Percentiles rank a stretch among this genome's conserved stretches.
Evolutionary conservation across 2,888 invertebrate genomes (phyloP).

Genomic region (Diarsia dahlii): DNA sequence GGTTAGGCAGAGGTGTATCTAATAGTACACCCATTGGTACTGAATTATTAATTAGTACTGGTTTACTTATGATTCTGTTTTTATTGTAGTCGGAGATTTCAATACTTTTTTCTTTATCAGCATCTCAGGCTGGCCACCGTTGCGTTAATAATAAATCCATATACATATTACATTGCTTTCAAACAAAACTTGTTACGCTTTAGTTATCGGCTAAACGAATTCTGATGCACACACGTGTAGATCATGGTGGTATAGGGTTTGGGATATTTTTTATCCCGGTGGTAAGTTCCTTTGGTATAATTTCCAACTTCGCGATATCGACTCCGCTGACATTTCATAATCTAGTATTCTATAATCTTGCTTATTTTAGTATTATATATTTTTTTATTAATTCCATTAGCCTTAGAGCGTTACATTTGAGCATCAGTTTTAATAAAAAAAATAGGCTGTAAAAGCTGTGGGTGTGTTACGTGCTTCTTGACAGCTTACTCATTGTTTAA

Average conservation of each 20-base stretch:
- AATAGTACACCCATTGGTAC: no score
- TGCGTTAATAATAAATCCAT: not conserved
- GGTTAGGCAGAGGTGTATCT: no score
- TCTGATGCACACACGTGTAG: not conserved
- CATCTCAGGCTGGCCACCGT: not conserved
- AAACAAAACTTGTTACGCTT: not conserved
- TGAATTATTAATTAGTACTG: no score
- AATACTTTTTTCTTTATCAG: not conserved
- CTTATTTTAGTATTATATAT: slow-evolving; percentile 8
- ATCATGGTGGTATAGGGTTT: not conserved
- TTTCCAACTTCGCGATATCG: not conserved
- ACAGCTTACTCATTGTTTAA: slow-evolving; percentile 15
- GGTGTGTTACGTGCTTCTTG: slow-evolving; percentile 25
- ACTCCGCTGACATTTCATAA: not conserved
- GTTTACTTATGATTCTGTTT: no score
- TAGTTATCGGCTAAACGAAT: not conserved
- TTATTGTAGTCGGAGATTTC: no score
- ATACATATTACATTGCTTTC: not conserved
- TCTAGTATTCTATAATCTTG: slow-evolving; percentile 14
- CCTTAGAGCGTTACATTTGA: not conserved
- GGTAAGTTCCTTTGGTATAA: not conserved
- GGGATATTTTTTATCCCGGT: not conserved
- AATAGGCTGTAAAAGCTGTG: slow-evolving; percentile 4
- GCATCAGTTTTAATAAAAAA: not conserved
- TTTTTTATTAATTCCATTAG: not conserved